Base-by-base conservation (phyloP, 1,140 invertebrate genomes). In the Pseudomyrmex pallidus region DNA sequence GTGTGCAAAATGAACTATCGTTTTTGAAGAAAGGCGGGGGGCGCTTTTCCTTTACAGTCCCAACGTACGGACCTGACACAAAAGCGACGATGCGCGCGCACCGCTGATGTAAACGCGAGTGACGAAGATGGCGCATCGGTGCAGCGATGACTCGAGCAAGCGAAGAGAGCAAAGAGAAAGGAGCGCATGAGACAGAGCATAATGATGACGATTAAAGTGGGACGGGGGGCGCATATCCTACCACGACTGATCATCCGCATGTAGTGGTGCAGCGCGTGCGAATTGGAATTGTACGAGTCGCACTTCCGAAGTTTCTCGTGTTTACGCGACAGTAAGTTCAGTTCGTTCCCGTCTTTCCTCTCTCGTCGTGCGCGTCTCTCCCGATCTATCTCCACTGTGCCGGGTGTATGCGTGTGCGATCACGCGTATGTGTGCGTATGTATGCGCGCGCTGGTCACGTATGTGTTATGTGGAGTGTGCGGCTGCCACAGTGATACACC, bases 41-140 rank as follows among this genome's bases (percentile, higher is more conserved):
- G 20, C 22, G 10, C 2, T n/a, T 35, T 35, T 35, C 35, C 35
- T 7, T 35, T 35, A 35, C 5, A 35, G 35, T 35, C 35, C 5
- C 35, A 35, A 35, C 35, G 5, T 88, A 89, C 88, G 62, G 22
- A 9, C 77, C 85, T 89, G 88, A 13, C 46, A 52, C 83, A 80
- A 76, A 89, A 89, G 63, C 82, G n/a, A 52, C 20, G 22, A 22
- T 89, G 88, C 88, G 88, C 82, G 88, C 88, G 88, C 88, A 89
- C 0, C 44, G 62, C 15, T 50, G 54, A n/a, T 59, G 35, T 35
- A 35, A 35, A 35, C 35, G 20, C 70, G 13, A 8, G 63, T 13
- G 48, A 85, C 3, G 74, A 74, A 44, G 74, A 80, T 1, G n/a
- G 56, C 54, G 54, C 54, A n/a, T 46, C 52, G 74, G 46, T 56